Base-by-base conservation (phyloP, 2,888 invertebrate species). In the Sarcophaga subvicina region DNA sequence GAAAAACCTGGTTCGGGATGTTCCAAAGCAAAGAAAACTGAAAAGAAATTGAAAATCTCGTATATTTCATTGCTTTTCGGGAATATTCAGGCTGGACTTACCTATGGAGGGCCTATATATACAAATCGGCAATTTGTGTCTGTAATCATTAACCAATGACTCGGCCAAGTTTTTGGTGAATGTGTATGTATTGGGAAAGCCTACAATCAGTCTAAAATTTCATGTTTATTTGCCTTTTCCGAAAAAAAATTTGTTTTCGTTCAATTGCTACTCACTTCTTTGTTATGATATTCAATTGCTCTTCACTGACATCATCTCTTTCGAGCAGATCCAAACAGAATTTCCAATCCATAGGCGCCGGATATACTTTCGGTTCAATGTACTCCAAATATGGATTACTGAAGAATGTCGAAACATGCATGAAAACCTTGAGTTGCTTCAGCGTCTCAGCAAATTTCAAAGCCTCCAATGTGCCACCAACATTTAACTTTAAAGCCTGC, bases 101-200 rank as follows among this genome's bases (percentile, higher is more conserved):
- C 98, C 97, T 89, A 99, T 98, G 0, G 98, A 98, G 0, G 99
- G 99, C 79, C 99, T 94, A 88, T 97, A 95, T 88, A 99, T 96
- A 49, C 96, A 95, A 0, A 96, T 93, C 0, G 98, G 98, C 37
- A 99, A 91, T 25, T 94, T 93, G 0, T 94, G 94, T 8, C 91
- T 93, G 77, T 96, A 95, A 70, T 97, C 97, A 47, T 95, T 94
- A 0, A 98, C 95, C 10, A 97, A 94, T 80, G 96, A 96, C 90
- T 99, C 99, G 0, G 97, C 97, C 87, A 99, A 91, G 86, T 97
- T 96, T 92, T 99, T 99, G 0, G 98, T 97, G 91, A 97, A 98
- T 0, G 97, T 97, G 91, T 99, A 99, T 0, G 98, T 98, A 91
- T 99, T 99, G 0, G 98, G 98, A 45, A 92, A 93, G 20, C 92